Percentiles rank a stretch among this genome's conserved stretches.
Evolutionary conservation across 53 echinoderm and acorn worm species (phyloP).

Genomic region (Paracentrotus lividus): DNA sequence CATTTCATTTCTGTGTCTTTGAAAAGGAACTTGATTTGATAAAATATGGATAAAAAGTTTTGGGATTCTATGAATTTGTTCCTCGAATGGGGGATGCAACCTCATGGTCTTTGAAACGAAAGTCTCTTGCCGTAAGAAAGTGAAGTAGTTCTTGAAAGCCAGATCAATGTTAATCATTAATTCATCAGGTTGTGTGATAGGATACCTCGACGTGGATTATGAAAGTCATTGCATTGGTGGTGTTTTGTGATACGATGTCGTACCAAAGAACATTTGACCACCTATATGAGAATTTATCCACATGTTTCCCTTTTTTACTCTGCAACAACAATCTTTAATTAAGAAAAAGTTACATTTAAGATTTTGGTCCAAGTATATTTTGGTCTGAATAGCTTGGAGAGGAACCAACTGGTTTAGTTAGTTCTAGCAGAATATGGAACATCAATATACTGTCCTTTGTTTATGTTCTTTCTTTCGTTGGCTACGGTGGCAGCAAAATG

Average conservation of each 20-base stretch:
- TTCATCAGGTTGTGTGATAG: neutral
- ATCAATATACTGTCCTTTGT: no score
- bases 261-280: conserved; percentile 34
- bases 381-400: no score
- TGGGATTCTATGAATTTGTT: conserved; percentile 5
- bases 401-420: no score
- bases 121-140: conserved; percentile 18
- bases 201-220: neutral
- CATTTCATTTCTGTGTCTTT: neutral
- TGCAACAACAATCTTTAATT: no score
- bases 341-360: no score
- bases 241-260: neutral
- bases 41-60: neutral
- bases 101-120: neutral
- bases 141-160: neutral
- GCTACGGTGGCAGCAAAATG: no score
- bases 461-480: no score
- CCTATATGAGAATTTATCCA: conserved; percentile 22
- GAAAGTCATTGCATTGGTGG: neutral
- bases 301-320: no score
- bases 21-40: neutral
- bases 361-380: no score
- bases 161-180: neutral
- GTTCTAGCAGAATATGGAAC: no score
- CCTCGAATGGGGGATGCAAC: neutral